Conservation (phyloP, 1,140 invertebrate genomes). For the Leptinotarsa undecemlineata region DNA sequence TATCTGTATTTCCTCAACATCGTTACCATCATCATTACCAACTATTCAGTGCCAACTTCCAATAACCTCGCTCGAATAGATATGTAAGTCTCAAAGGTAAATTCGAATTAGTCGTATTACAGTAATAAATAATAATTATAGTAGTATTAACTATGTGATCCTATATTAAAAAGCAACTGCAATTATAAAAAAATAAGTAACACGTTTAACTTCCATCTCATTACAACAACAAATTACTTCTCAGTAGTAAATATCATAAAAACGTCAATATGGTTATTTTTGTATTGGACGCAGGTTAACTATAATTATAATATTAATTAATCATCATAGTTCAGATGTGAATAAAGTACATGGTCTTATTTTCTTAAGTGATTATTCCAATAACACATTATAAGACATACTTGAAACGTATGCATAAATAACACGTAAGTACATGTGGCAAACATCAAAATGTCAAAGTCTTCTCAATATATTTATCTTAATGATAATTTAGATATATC, state of each 20-base stretch:
- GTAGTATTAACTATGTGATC: constrained; percentile 20
- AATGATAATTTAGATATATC: no score
- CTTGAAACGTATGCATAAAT: neutral
- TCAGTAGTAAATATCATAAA: constrained; percentile 26
- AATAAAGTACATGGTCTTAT: constrained; percentile 15
- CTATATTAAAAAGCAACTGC: constrained; percentile 16
- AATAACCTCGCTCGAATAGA: constrained; percentile 11
- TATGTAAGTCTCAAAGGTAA: constrained; percentile 19
- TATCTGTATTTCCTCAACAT: neutral
- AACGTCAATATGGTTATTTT: constrained; percentile 28
- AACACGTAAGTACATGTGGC: neutral
- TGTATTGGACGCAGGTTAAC: constrained; percentile 19
- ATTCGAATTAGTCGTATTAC: constrained; percentile 12
- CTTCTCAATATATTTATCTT: no score
- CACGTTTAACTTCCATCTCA: constrained; percentile 19
- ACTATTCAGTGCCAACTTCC: constrained; percentile 1
- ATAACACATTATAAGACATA: constrained; percentile 4
- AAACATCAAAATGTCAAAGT: no score
- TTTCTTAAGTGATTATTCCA: constrained; percentile 11
- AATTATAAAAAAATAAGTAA: constrained; percentile 23
- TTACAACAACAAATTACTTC: constrained; percentile 28
- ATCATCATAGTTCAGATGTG: constrained; percentile 22
- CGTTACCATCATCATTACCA: constrained; percentile 5
- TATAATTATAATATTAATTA: constrained; percentile 28
- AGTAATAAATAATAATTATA: constrained; percentile 23